Base-by-base conservation (phyloP, 2,113 vertebrate genomes). In the Corapipo altera region DNA sequence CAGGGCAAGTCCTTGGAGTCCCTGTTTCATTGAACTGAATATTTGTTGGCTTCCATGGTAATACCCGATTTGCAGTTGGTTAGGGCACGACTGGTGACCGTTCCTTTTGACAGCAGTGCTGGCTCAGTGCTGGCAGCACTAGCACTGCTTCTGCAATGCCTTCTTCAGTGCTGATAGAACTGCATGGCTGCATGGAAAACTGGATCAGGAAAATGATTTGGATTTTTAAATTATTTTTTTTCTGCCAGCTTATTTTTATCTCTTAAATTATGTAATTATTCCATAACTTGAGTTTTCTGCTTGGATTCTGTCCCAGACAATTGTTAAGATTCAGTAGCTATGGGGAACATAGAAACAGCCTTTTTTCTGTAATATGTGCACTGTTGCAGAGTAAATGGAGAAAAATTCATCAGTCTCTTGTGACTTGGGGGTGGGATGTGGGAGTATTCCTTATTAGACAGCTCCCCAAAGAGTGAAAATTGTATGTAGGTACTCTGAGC, bases 231-330 rank as follows among this genome's bases (percentile, higher is more conserved):
- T 8, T 59, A 41, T 75, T 65, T 39, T 72, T 76, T 65, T 75
- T 2, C 70, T 91, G 62, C 7, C 37, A 62, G 49, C 59, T 84
- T 95, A 95, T 95, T 95, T 94, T 96, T 95, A 55, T 92, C 86
- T 77, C 61, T 74, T 84, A 93, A 93, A 93, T 95, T 93, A 96
- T 71, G 66, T 87, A 93, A 95, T 95, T 95, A 95, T 95, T 96
- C 91, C 73, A 84, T 93, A 91, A 87, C 83, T 93, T 92, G 83
- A 90, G 26, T 92, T 93, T 96, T 95, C 62, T 96, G 91, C 90
- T 96, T 94, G 96, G 96, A 93, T 89, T 86, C 65, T 88, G 35
- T 95, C 91, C 85, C 87, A 81, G 88, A 78, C 80, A 49, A 91
- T 93, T 92, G 86, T 87, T 85, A 95, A 92, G 37, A 88, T 94